Percentiles rank a stretch among this genome's conserved stretches.
Evolutionary conservation across 2,888 invertebrate genomes (phyloP).

Genomic region (Fragum fragum): DNA sequence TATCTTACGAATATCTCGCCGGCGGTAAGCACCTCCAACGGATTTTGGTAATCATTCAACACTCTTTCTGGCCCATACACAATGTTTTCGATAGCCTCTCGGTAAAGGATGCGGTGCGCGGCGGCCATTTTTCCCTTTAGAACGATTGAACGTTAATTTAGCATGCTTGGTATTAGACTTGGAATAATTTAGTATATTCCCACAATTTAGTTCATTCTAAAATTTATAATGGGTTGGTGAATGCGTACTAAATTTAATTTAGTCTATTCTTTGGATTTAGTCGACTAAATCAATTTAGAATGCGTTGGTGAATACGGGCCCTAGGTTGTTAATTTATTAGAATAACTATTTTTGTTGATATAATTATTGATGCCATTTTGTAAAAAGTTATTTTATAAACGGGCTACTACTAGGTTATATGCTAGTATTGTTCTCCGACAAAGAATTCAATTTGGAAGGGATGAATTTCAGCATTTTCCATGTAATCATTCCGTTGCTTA

Average conservation of each 20-base stretch:
- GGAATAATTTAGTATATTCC: neutral
- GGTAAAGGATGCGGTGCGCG: neutral
- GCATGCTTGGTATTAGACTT: neutral
- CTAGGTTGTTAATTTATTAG: too few relatives aligned
- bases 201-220: neutral
- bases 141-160: neutral
- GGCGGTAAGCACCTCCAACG: neutral
- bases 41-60: neutral
- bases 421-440: too few relatives aligned
- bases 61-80: neutral
- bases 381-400: too few relatives aligned
- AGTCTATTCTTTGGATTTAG: neutral
- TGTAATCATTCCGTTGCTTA: too few relatives aligned
- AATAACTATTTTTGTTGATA: too few relatives aligned
- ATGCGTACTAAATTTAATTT: neutral
- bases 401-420: too few relatives aligned
- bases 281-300: neutral
- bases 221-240: neutral
- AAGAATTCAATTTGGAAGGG: too few relatives aligned
- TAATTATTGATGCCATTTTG: too few relatives aligned
- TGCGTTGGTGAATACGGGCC: slow-evolving; percentile 3
- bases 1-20: neutral
- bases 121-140: neutral
- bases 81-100: neutral
- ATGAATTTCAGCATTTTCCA: too few relatives aligned